These are phyloP conservation scores for Psilopsiagon aymara DNA, from an alignment of 2,113 vertebrate genomes.

Conservation along the genomic window DNA sequence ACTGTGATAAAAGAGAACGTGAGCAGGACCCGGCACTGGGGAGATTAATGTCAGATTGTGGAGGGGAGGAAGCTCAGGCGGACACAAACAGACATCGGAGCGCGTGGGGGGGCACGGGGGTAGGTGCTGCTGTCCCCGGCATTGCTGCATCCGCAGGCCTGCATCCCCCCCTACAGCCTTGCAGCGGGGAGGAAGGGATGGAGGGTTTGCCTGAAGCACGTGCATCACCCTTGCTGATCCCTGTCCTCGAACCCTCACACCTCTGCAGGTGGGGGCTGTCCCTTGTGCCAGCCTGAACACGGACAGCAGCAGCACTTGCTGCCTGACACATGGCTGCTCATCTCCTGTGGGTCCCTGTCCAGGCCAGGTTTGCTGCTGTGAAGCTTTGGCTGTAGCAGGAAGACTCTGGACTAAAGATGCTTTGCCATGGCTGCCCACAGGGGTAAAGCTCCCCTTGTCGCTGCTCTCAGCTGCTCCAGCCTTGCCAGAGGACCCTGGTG, in stretches of 20 bases:
- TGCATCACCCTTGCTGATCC: background rate
- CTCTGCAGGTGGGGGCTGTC: background rate
- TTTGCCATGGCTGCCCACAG: rapidly evolving
- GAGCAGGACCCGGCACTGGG: conserved; percentile 70
- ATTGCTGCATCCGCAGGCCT: background rate
- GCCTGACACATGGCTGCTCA: background rate
- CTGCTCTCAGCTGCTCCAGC: background rate
- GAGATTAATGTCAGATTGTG: conserved; percentile 82
- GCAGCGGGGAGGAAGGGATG: background rate
- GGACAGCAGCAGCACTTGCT: background rate
- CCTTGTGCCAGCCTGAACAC: background rate
- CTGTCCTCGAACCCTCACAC: background rate
- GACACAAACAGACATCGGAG: conserved; percentile 58
- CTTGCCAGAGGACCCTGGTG: background rate
- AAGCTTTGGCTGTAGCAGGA: background rate
- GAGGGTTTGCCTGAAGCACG: background rate
- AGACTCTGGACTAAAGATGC: background rate
- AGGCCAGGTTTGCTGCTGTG: background rate
- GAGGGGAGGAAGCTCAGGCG: conserved; percentile 65
- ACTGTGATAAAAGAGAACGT: conserved; percentile 83
- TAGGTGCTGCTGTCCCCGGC: background rate
- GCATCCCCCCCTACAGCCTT: background rate
- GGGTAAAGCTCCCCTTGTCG: background rate
- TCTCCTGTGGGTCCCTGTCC: background rate
- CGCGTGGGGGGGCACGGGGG: rapidly evolving